Conservation (phyloP, 2,113 vertebrate species). For the Vidua macroura region DNA sequence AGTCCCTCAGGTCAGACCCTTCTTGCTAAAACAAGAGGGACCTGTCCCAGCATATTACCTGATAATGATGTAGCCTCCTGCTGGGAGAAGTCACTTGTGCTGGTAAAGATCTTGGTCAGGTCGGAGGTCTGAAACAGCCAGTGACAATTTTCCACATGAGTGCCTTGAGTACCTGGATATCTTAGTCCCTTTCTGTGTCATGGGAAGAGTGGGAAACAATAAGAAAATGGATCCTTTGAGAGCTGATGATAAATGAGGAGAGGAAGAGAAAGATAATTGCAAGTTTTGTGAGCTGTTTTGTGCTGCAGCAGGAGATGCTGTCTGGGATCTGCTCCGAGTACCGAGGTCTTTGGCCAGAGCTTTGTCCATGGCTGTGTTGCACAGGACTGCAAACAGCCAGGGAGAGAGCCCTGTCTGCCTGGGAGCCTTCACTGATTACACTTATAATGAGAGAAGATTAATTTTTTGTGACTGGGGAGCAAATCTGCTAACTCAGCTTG, state of each 20-base stretch:
- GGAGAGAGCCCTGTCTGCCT: not conserved
- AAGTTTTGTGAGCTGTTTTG: not conserved
- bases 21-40: not conserved
- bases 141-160: not conserved
- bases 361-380: not conserved
- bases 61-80: not conserved
- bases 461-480: not conserved
- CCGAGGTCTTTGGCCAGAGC: not conserved
- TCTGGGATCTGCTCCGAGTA: not conserved
- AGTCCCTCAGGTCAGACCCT: not conserved
- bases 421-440: not conserved
- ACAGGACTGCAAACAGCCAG: not conserved
- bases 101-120: not conserved
- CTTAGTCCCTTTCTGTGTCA: not conserved
- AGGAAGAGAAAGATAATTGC: not conserved
- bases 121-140: not conserved
- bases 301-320: not conserved
- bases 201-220: not conserved
- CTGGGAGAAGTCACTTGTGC: not conserved
- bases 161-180: not conserved
- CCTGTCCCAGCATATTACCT: not conserved
- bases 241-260: not conserved
- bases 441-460: not conserved
- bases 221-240: not conserved
- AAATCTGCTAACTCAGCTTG: not conserved